phyloP scores from a whole-genome alignment of 2,113 vertebrate species.

The Micronycteris hirsuta region DNA sequence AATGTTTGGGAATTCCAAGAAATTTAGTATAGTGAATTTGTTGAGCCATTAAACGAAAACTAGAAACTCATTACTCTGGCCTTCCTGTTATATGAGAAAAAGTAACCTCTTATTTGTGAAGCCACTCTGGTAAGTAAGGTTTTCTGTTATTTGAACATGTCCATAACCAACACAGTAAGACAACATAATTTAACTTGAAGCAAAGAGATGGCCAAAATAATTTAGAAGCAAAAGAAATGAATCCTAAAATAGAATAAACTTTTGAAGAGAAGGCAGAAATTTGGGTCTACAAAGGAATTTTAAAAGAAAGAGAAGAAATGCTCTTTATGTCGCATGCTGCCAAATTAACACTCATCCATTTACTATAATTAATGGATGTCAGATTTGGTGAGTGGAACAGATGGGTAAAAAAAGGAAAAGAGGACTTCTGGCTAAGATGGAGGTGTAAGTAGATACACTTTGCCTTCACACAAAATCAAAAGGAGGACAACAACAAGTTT shows the following conservation, averaged over 20 bases:
- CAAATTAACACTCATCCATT: neutral
- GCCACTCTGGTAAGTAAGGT: neutral
- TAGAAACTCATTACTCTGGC: neutral
- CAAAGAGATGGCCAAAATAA: neutral
- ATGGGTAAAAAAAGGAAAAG: neutral
- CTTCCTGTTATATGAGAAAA: neutral
- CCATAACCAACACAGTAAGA: neutral
- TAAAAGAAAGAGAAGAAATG: neutral
- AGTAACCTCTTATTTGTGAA: neutral
- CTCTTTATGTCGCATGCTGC: neutral
- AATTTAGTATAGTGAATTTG: neutral
- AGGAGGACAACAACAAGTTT: no score
- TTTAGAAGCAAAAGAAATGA: neutral
- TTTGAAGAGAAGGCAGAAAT: neutral
- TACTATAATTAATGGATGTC: neutral
- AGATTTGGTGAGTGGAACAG: neutral
- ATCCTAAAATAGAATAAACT: neutral
- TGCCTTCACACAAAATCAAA: no score
- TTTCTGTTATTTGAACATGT: neutral
- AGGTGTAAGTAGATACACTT: no score
- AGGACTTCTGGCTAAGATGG: no score
- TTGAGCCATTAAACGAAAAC: slow-evolving; percentile 12
- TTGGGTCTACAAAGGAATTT: neutral
- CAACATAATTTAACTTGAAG: neutral
- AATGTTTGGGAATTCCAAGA: neutral